Percentiles rank a stretch among this genome's conserved stretches.
Evolutionary conservation across 2,113 vertebrate species (phyloP).

Genomic region (Poeciliopsis turrubarensis): DNA sequence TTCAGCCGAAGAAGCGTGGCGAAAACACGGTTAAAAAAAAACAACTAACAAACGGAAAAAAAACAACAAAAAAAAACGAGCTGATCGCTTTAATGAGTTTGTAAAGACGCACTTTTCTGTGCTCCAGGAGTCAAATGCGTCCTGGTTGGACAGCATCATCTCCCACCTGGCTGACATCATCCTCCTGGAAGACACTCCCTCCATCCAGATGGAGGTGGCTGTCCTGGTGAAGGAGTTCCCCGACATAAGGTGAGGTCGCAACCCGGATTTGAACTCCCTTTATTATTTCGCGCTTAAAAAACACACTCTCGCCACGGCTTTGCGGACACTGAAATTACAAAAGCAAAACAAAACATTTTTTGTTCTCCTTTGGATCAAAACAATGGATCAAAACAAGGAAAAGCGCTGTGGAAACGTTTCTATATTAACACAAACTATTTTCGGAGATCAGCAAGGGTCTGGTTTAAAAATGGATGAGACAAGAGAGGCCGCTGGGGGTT

Average conservation of each 20-base stretch:
- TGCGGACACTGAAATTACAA: constrained; percentile 40
- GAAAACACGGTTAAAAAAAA: neutral
- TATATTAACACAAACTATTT: constrained; percentile 70
- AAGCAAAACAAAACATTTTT: constrained; percentile 41
- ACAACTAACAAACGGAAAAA: no score
- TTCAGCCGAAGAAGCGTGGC: neutral
- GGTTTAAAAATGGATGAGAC: constrained; percentile 67
- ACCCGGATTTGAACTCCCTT: constrained; percentile 48
- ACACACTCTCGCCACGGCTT: constrained; percentile 41
- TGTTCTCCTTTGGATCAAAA: constrained; percentile 15
- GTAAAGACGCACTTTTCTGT: constrained; percentile 7
- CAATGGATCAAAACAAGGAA: constrained; percentile 77
- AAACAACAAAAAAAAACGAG: no score
- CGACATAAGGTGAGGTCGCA: constrained; percentile 84
- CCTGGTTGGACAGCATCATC: constrained; percentile 87
- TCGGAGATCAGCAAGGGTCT: constrained; percentile 49
- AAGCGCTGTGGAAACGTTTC: constrained; percentile 66
- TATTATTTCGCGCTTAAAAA: constrained; percentile 52
- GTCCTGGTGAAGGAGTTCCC: constrained; percentile 89
- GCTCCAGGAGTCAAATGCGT: constrained; percentile 83
- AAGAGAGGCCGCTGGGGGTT: constrained; percentile 34
- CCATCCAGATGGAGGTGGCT: constrained; percentile 92
- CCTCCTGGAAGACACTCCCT: constrained; percentile 87
- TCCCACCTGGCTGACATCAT: constrained; percentile 87
- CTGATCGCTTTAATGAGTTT: no score